These are phyloP conservation scores for Echinometra lucunter DNA, from an alignment of 53 echinoderm and acorn worm genomes.

Conservation along the genomic window DNA sequence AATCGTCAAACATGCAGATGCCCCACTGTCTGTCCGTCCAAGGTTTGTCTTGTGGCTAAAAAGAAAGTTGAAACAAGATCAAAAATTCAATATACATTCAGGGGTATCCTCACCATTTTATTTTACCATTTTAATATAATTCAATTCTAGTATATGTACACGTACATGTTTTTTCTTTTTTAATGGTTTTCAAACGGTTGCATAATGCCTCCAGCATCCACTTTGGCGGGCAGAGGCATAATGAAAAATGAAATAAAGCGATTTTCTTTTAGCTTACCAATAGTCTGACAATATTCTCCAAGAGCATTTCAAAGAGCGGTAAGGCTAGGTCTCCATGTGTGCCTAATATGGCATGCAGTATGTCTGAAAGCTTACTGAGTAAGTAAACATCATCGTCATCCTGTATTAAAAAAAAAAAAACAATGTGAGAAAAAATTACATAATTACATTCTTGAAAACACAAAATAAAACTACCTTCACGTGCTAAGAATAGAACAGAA, in stretches of 20 bases:
- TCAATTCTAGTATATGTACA: too few relatives aligned
- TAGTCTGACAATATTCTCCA: conserved; percentile 84
- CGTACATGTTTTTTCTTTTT: too few relatives aligned
- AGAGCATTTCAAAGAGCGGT: conserved; percentile 86
- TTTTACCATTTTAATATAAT: too few relatives aligned
- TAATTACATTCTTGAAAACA: too few relatives aligned
- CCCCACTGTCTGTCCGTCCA: conserved; percentile 91
- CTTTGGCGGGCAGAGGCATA: too few relatives aligned
- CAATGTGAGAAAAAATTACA: not conserved
- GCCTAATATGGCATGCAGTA: conserved; percentile 89
- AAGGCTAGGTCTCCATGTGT: conserved; percentile 82
- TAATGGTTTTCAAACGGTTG: too few relatives aligned
- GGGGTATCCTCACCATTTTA: too few relatives aligned
- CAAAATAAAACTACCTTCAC: too few relatives aligned
- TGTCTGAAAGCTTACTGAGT: conserved; percentile 92
- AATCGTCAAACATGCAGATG: conserved; percentile 65
- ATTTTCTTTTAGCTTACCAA: conserved; percentile 87
- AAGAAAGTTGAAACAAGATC: not conserved
- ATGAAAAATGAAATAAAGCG: too few relatives aligned
- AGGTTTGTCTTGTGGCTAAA: conserved; percentile 87
- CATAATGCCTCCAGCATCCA: too few relatives aligned
- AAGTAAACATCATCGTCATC: conserved; percentile 95
- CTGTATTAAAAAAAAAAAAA: conserved; percentile 62
- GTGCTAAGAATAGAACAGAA: too few relatives aligned
- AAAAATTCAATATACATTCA: too few relatives aligned